Percentiles rank a stretch among this genome's conserved stretches.
Evolutionary conservation across 64 coral and sea anemone genomes (phyloP).

Genomic region (Dendrophyllia cribrosa): DNA sequence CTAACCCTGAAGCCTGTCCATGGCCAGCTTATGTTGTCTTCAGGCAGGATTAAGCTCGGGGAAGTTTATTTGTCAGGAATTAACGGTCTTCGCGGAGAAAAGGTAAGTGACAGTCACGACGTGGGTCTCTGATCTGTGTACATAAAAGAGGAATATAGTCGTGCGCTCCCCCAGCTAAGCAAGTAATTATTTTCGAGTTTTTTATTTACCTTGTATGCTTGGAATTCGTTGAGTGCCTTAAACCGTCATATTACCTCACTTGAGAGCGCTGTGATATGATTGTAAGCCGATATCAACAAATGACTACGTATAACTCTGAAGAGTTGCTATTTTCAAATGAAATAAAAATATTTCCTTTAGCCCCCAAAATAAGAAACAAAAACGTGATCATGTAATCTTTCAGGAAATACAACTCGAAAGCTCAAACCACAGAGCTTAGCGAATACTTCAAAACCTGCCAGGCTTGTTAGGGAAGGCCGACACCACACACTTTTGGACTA

Average conservation of each 20-base stretch:
- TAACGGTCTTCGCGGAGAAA: constrained; percentile 48
- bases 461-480: background rate
- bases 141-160: background rate
- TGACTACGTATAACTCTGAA: background rate
- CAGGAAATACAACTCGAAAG: background rate
- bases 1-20: background rate
- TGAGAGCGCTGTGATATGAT: constrained; percentile 39
- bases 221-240: constrained; percentile 24
- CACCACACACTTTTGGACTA: background rate
- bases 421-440: background rate
- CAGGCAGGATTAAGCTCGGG: constrained; percentile 58
- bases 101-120: constrained; percentile 13
- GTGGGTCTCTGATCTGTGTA: background rate
- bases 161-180: background rate
- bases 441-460: background rate
- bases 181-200: constrained; percentile 5
- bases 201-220: constrained; percentile 23
- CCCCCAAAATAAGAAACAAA: background rate
- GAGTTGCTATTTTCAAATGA: background rate
- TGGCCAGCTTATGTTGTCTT: constrained; percentile 39
- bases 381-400: background rate
- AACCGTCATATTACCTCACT: constrained; percentile 23
- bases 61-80: constrained; percentile 67
- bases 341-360: background rate
- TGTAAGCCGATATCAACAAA: constrained; percentile 42